phyloP scores from a whole-genome alignment of 2,888 invertebrate genomes.

The Hyalella azteca region DNA sequence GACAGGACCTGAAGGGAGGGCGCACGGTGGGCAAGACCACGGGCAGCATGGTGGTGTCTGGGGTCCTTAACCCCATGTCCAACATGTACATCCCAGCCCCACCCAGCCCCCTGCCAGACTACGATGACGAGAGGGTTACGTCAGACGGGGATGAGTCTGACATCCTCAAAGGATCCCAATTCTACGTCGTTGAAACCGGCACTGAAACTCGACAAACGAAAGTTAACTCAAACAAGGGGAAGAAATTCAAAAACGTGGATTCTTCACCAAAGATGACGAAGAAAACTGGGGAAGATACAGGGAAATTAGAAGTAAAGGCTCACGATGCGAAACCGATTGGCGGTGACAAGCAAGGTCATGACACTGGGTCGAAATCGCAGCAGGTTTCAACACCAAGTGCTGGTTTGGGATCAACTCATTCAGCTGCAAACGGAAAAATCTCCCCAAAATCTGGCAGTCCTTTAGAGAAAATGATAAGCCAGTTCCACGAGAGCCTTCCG shows the following conservation, averaged over 20 bases:
- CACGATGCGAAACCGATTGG: background rate
- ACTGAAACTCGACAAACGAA: no score
- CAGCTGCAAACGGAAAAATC: constrained; percentile 9
- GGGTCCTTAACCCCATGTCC: constrained; percentile 54
- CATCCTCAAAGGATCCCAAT: constrained; percentile 51
- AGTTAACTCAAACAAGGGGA: background rate
- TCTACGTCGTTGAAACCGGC: constrained; percentile 43
- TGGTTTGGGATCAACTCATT: constrained; percentile 24
- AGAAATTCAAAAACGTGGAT: background rate
- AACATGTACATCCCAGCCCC: constrained; percentile 59
- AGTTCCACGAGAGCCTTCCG: constrained; percentile 57
- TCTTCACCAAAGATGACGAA: background rate
- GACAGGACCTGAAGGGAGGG: background rate
- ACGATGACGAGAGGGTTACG: constrained; percentile 49
- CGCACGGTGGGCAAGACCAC: constrained; percentile 39
- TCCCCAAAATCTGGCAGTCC: constrained; percentile 41
- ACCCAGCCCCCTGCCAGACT: constrained; percentile 58
- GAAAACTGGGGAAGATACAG: background rate
- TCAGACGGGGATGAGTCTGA: constrained; percentile 53
- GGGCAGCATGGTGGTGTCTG: constrained; percentile 55
- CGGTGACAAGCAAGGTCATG: background rate
- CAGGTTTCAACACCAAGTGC: background rate
- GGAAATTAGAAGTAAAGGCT: no score
- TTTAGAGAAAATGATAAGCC: constrained; percentile 56
- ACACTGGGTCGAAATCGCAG: background rate